These are phyloP conservation scores for Passer domesticus DNA, from an alignment of 2,113 vertebrate species.

Conservation along the genomic window DNA sequence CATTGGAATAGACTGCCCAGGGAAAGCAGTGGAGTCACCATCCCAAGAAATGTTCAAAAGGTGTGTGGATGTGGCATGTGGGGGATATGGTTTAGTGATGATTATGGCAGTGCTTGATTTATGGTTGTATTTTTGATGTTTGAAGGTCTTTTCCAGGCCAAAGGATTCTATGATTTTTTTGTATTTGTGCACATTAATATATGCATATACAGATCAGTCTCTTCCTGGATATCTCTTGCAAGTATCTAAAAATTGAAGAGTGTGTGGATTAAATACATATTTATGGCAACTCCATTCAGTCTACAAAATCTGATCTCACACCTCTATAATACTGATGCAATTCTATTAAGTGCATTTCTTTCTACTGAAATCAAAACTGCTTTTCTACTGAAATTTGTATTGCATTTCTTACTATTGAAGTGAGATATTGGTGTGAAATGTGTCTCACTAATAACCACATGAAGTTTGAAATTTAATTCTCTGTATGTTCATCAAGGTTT, in stretches of 20 bases:
- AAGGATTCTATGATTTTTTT: neutral
- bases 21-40: neutral
- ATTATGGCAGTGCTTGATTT: neutral
- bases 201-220: neutral
- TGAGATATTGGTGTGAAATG: neutral
- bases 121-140: neutral
- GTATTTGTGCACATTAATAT: neutral
- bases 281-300: neutral
- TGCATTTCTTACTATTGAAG: neutral
- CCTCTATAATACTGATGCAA: neutral
- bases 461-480: constrained; percentile 1
- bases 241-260: neutral
- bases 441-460: neutral
- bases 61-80: neutral
- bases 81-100: neutral
- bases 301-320: neutral
- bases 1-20: neutral
- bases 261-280: neutral
- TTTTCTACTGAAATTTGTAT: neutral
- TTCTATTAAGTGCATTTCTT: neutral
- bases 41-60: neutral
- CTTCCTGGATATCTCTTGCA: neutral
- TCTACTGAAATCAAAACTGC: neutral
- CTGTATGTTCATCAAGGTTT: neutral
- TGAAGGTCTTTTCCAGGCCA: neutral